phyloP scores from a whole-genome alignment of 1,140 invertebrate genomes.

The Drosophila pruinosa region DNA sequence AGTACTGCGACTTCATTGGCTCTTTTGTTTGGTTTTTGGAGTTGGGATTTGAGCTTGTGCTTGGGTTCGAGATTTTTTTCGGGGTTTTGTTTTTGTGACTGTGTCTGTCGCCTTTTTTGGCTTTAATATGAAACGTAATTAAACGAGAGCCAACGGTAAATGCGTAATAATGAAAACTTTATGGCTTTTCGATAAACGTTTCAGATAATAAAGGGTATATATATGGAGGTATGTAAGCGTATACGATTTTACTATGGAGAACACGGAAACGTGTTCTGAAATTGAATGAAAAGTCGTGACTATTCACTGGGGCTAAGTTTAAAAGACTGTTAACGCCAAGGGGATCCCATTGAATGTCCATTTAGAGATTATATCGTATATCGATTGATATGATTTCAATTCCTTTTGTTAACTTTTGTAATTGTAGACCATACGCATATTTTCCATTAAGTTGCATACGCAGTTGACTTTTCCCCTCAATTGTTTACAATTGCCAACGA shows the following conservation, averaged over 20 bases:
- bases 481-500: conserved; percentile 26
- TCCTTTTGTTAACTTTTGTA: conserved; percentile 29
- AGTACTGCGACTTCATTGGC: conserved; percentile 15
- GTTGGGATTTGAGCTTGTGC: neutral
- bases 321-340: neutral
- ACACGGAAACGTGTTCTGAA: conserved; percentile 50
- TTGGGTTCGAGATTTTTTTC: neutral
- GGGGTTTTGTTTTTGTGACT: neutral
- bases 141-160: conserved; percentile 71
- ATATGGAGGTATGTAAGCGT: neutral
- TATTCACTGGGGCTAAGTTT: neutral
- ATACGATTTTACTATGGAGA: neutral
- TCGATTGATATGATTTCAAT: conserved; percentile 22
- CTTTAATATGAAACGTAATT: conserved; percentile 71
- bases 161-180: conserved; percentile 76
- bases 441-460: conserved; percentile 31
- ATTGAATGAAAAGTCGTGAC: conserved; percentile 24
- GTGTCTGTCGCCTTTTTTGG: conserved; percentile 44
- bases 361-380: conserved; percentile 17
- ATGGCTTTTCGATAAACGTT: conserved; percentile 75
- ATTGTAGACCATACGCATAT: conserved; percentile 7
- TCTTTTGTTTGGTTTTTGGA: conserved; percentile 13
- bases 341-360: neutral
- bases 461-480: conserved; percentile 36
- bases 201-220: conserved; percentile 32